phyloP scores from a whole-genome alignment of 2,888 invertebrate species.

The Orchesellides sinensis region DNA sequence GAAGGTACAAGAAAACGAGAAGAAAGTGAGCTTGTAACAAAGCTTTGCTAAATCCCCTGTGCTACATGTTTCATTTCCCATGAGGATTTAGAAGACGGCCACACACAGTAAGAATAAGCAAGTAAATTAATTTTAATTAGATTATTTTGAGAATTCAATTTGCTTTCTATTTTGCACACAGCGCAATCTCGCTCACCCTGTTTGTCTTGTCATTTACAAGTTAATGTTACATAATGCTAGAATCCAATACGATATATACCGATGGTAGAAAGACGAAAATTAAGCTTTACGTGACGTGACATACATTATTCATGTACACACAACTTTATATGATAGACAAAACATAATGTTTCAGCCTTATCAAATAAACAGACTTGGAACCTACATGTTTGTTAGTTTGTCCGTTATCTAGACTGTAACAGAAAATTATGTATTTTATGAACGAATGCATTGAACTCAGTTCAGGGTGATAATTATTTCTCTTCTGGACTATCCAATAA shows the following conservation, averaged over 20 bases:
- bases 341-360: too few relatives aligned
- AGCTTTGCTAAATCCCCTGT: not conserved
- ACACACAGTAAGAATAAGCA: conserved; percentile 3
- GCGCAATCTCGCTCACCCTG: conserved; percentile 11
- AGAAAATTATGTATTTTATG: too few relatives aligned
- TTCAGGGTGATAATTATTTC: too few relatives aligned
- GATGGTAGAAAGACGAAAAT: conserved; percentile 16
- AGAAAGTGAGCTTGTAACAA: conserved; percentile 2
- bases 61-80: conserved; percentile 8
- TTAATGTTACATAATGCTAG: conserved; percentile 1
- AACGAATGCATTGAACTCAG: too few relatives aligned
- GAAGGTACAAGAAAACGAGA: conserved; percentile 3
- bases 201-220: conserved; percentile 11
- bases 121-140: conserved; percentile 46
- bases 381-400: too few relatives aligned
- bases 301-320: conserved; percentile 2
- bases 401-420: too few relatives aligned
- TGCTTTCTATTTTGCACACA: conserved; percentile 17
- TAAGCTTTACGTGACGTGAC: conserved; percentile 31
- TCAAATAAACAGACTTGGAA: too few relatives aligned
- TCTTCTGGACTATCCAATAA: too few relatives aligned
- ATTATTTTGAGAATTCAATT: conserved; percentile 46
- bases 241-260: too few relatives aligned
- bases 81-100: conserved; percentile 19
- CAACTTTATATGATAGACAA: too few relatives aligned